These are phyloP conservation scores for Himantopus leucocephalus DNA, from an alignment of 2,113 vertebrate genomes.

Conservation along the genomic window DNA sequence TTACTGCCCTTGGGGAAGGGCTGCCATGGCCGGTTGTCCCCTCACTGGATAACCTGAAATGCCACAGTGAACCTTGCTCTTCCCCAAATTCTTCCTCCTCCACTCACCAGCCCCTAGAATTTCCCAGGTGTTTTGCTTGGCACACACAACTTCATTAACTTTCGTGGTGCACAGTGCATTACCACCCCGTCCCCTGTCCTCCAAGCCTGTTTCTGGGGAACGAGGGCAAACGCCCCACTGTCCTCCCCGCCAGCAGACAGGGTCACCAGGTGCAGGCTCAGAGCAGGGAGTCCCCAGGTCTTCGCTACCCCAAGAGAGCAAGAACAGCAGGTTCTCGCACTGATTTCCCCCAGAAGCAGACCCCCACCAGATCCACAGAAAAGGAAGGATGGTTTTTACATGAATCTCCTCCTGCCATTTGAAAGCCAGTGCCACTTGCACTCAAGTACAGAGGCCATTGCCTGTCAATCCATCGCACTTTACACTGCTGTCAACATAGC, in stretches of 20 bases:
- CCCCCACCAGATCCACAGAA: background rate
- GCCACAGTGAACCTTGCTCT: background rate
- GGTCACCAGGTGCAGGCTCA: rapidly evolving
- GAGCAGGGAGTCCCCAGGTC: background rate
- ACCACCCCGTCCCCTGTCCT: background rate
- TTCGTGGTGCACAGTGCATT: rapidly evolving
- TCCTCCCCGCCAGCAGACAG: background rate
- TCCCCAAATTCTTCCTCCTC: background rate
- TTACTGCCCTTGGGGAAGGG: background rate
- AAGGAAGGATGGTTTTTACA: background rate
- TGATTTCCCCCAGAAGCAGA: background rate
- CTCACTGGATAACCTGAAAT: background rate
- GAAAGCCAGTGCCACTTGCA: background rate
- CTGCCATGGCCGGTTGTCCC: background rate
- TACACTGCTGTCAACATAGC: background rate
- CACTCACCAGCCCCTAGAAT: background rate
- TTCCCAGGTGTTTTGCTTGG: background rate
- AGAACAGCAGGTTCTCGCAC: rapidly evolving
- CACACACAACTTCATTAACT: background rate
- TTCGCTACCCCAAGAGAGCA: background rate
- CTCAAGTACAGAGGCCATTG: background rate
- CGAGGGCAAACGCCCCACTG: rapidly evolving
- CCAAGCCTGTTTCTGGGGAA: background rate
- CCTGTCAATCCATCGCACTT: background rate
- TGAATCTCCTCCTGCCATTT: background rate